phyloP scores from a whole-genome alignment of 2,888 invertebrate genomes.

The Gymnocheta viridis region DNA sequence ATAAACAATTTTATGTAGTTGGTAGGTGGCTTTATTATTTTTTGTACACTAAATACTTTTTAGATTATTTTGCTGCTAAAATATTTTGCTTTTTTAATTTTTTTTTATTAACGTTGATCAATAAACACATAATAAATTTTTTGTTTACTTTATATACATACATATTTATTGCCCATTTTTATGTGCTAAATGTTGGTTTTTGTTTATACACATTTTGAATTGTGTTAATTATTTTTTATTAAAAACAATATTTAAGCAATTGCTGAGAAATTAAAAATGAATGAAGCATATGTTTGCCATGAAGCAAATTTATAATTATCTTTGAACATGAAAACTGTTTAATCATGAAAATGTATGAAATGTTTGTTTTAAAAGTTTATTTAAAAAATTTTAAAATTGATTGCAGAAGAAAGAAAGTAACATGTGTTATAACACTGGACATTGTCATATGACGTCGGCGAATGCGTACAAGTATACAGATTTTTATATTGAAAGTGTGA shows the following conservation, averaged over 20 bases:
- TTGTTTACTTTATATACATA: no score
- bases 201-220: background rate
- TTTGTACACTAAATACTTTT: background rate
- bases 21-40: background rate
- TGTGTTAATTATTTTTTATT: background rate
- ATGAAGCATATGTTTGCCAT: background rate
- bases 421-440: no score
- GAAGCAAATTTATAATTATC: background rate
- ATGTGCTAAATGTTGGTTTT: conserved; percentile 1
- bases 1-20: no score
- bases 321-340: background rate
- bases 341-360: background rate
- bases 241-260: background rate
- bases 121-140: conserved; percentile 3
- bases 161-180: background rate
- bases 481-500: no score
- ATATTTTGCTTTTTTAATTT: background rate
- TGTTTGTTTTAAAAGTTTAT: background rate
- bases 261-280: background rate
- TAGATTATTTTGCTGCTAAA: background rate
- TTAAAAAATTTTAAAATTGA: no score
- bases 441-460: no score
- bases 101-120: background rate
- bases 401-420: no score
- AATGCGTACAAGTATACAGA: no score